A percentile compares a stretch with the other conserved stretches of the same genome.
Conservation (phyloP, 2,888 invertebrate genomes). For the Azorinus chamasolen region DNA sequence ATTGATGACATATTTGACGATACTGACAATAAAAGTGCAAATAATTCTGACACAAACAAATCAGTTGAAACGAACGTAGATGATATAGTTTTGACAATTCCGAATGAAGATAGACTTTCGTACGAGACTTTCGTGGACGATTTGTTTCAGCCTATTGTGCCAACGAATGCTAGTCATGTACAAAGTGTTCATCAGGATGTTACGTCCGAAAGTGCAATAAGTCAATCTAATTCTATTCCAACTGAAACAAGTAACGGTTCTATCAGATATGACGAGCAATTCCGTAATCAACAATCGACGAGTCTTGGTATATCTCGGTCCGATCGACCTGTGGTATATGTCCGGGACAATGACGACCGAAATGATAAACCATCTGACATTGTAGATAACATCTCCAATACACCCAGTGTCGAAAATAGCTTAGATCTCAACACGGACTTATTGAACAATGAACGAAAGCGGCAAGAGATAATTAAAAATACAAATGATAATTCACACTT, state of each 20-base stretch:
- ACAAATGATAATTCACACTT: constrained; percentile 22
- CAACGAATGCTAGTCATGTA: constrained; percentile 14
- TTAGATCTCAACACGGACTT: neutral
- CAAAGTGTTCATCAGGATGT: constrained; percentile 9
- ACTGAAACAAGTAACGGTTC: no score
- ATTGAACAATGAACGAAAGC: neutral
- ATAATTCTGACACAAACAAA: neutral
- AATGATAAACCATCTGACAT: constrained; percentile 14
- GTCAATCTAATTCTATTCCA: neutral
- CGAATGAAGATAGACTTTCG: constrained; percentile 12
- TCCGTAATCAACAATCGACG: no score
- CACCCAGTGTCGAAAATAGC: constrained; percentile 3
- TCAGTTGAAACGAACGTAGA: constrained; percentile 45
- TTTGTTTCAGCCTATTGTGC: constrained; percentile 35
- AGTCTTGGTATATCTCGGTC: no score
- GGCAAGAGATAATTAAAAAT: neutral
- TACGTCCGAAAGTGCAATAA: constrained; percentile 43
- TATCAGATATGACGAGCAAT: no score
- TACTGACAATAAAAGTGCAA: neutral
- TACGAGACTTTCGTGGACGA: constrained; percentile 58
- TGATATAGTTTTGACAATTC: constrained; percentile 13
- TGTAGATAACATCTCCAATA: constrained; percentile 16
- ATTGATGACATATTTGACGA: constrained; percentile 35
- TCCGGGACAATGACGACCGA: constrained; percentile 19
- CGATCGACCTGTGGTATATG: neutral